These are phyloP conservation scores for Equus quagga DNA, from an alignment of 2,113 vertebrate genomes.

Conservation along the genomic window DNA sequence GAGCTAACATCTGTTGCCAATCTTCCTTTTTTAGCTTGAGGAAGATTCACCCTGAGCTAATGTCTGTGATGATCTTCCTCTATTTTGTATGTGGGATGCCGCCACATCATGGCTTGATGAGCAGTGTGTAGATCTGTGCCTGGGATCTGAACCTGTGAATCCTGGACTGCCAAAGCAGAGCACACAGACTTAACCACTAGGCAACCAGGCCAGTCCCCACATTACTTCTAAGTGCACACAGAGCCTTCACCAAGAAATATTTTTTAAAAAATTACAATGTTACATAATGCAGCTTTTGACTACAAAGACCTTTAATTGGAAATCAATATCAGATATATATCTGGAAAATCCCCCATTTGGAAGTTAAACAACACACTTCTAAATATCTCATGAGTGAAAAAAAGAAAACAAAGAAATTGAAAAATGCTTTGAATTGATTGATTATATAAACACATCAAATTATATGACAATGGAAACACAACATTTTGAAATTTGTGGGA, in stretches of 20 bases:
- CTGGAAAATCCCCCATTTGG: background rate
- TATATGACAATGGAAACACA: background rate
- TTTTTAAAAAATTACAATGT: background rate
- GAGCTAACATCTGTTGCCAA: too few species aligned
- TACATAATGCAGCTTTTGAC: background rate
- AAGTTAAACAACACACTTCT: background rate
- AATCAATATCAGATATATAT: background rate
- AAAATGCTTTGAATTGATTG: background rate
- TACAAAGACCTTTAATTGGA: background rate
- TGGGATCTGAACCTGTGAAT: too few species aligned
- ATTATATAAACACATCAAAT: background rate
- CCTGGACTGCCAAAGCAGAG: too few species aligned
- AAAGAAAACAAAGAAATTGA: background rate
- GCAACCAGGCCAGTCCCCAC: too few species aligned
- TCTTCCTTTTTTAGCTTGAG: too few species aligned
- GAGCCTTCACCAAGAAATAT: background rate
- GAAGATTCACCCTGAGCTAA: too few species aligned
- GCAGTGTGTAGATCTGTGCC: too few species aligned
- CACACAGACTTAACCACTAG: too few species aligned
- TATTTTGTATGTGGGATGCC: too few species aligned
- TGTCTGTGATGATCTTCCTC: too few species aligned
- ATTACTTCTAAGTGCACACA: background rate
- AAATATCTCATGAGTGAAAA: background rate
- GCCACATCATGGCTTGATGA: too few species aligned
- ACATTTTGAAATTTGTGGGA: background rate